These are phyloP conservation scores for Microtus montanus DNA, from an alignment of 2,113 vertebrate species.

Conservation along the genomic window DNA sequence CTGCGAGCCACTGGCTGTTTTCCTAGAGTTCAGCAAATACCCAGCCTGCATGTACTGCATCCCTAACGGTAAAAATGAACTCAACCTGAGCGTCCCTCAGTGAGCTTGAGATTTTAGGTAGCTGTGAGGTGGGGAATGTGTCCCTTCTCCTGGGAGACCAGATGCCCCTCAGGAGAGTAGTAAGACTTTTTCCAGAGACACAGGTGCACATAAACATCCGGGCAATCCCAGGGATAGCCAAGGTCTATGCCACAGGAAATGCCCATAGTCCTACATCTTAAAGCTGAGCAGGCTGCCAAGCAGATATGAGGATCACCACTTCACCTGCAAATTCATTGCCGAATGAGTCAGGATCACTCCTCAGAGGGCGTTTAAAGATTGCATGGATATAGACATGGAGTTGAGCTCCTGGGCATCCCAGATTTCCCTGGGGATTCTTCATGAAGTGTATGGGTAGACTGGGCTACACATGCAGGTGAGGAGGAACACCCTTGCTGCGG, in stretches of 20 bases:
- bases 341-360: not conserved
- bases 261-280: too few relatives aligned
- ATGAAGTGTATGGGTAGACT: too few relatives aligned
- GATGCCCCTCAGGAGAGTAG: not conserved
- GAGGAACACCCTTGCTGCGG: not conserved
- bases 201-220: not conserved
- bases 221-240: not conserved
- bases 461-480: fast-evolving
- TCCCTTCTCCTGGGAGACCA: not conserved
- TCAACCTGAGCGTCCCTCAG: not conserved
- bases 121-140: not conserved
- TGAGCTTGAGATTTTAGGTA: not conserved
- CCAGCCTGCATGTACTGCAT: not conserved
- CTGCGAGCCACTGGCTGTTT: too few relatives aligned
- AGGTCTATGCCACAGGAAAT: not conserved
- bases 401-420: not conserved
- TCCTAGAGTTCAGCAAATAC: not conserved
- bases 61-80: not conserved
- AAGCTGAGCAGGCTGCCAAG: not conserved
- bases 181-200: not conserved
- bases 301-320: not conserved
- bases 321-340: not conserved
- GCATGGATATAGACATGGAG: not conserved
- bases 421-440: not conserved
- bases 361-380: not conserved